Base-by-base conservation (phyloP, 2,888 invertebrate genomes). In the Oxytorus armatus region DNA sequence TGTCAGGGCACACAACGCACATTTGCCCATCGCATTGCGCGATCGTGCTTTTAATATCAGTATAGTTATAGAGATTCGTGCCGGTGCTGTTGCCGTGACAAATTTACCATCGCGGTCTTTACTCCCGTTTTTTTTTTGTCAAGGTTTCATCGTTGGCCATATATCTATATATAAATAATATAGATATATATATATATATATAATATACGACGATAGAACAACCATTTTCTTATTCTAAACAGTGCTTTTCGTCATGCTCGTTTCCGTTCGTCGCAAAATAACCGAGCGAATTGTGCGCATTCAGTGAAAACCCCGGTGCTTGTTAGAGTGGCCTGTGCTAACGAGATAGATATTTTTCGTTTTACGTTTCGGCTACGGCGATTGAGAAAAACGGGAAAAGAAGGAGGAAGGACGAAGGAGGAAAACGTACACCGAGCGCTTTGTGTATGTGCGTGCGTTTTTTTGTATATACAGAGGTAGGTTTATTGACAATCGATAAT, bases 1-100 rank as follows among this genome's bases (percentile, higher is more conserved):
- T 61, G 83, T 63, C 79, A 83, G 84, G 66, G 77, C 76, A 55
- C 79, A 53, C 59, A 61, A 70, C 68, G 44, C 42, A 68, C 69
- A 69, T 57, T 39, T 63, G 68, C 69, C 55, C 55, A 53, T 65
- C 73, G 49, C 36, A 29, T 49, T 23, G 59, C 59, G 70, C 59
- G 70, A 29, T 72, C 47, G 49, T 59, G 47, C 49, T 72, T 72
- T 59, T 72, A 18, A 72, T 33, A 66, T 66, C 53, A 53, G 53
- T 68, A n/a, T 53, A 39, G 53, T 68, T 16, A 57, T 57, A 53
- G 68, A 68, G 53, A 53, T 39, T 39, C 53, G 68, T 53, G 23
- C 39, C 25, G 39, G 39, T 25, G 25, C 25, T 25, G 53, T 39
- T 55, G 39, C 39, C 21, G 42, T 29, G 49, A 29, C 33, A 49